Evolutionary conservation across 2,113 vertebrate species (phyloP).

Genomic region (Myrmophylax atrothorax): DNA sequence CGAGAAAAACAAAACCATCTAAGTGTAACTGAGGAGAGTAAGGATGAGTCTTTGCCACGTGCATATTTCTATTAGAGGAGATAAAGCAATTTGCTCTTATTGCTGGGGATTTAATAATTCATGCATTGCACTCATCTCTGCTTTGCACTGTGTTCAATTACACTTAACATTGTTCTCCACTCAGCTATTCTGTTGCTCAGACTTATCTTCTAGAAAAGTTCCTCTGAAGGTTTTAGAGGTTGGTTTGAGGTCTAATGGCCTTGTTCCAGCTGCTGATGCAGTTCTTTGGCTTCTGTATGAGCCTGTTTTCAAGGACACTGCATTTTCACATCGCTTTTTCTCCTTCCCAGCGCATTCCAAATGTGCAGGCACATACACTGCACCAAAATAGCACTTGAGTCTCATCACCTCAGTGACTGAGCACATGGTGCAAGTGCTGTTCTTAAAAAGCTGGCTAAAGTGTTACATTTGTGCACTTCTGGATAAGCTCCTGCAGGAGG

Average conservation of each 20-base stretch:
- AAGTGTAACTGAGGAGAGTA: background rate
- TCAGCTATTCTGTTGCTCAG: conserved; percentile 18
- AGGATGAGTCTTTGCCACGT: background rate
- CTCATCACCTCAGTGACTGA: background rate
- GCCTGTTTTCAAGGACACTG: conserved; percentile 14
- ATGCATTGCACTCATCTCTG: background rate
- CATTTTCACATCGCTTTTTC: conserved; percentile 14
- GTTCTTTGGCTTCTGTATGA: conserved; percentile 19
- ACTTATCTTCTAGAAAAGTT: conserved; percentile 43
- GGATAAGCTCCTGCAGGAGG: background rate
- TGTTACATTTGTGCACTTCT: background rate
- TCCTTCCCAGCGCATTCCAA: background rate
- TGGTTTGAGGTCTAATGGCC: conserved; percentile 47
- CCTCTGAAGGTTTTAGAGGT: conserved; percentile 40
- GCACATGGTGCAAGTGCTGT: background rate
- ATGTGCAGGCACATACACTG: background rate
- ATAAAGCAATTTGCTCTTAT: background rate
- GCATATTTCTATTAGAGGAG: background rate
- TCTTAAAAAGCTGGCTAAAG: background rate
- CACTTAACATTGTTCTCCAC: background rate
- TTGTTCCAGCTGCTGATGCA: conserved; percentile 63
- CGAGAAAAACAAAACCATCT: background rate
- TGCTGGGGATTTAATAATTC: conserved; percentile 35
- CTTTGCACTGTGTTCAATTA: background rate
- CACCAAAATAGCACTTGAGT: background rate